Conservation (phyloP, 2,113 vertebrate species). For the Marcusenius ussheri region DNA sequence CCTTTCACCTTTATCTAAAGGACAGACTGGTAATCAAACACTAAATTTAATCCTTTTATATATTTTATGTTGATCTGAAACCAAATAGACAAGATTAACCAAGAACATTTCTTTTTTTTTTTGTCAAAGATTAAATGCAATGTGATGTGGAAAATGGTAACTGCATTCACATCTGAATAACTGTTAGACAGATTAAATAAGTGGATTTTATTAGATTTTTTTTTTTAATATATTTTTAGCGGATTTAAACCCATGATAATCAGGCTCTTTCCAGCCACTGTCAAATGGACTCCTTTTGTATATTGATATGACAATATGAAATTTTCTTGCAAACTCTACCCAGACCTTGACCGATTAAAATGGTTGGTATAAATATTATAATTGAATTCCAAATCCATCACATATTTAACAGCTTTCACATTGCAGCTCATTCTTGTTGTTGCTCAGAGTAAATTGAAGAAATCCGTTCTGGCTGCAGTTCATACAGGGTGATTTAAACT, state of each 20-base stretch:
- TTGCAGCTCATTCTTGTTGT: background rate
- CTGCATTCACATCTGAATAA: background rate
- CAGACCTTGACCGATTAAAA: background rate
- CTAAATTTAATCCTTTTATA: background rate
- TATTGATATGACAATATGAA: background rate
- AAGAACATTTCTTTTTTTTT: background rate
- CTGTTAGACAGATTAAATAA: background rate
- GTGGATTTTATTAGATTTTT: background rate
- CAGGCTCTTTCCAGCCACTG: background rate
- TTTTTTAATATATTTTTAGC: background rate
- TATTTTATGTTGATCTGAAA: background rate
- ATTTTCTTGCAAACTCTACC: background rate
- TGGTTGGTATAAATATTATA: background rate
- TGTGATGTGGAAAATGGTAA: conserved; percentile 6
- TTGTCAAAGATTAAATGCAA: background rate
- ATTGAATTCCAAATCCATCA: background rate
- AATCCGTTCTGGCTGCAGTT: background rate
- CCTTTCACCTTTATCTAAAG: background rate
- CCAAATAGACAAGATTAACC: background rate
- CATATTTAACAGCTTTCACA: background rate
- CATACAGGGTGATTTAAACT: background rate
- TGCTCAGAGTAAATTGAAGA: background rate
- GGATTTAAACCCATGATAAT: background rate
- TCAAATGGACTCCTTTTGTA: background rate
- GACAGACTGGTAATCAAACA: background rate